Evolutionary conservation across 2,888 invertebrate species (phyloP), one percentile per base, ranked within the genome.

Genomic region (Limnephilus marmoratus): DNA sequence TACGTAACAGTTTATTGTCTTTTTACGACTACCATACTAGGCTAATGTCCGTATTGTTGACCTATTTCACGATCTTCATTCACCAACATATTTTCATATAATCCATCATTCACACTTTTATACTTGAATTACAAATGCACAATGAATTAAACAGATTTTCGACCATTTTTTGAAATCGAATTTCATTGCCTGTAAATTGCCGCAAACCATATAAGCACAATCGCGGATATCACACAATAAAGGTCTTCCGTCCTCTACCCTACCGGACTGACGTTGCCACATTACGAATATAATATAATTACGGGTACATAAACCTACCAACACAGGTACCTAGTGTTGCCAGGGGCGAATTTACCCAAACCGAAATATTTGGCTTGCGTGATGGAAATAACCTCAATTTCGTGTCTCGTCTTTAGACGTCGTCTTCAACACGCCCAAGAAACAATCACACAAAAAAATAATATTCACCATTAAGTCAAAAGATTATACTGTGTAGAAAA

Each of bases 341-440:
- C 82, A 82, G 90, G 7, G 90, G 90, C 83, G 83, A 90, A 90
- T 91, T 53, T 83, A 88, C 88, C 34, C 18, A 41, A 88, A 81
- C 85, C 24, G 91, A 92, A 90, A 92, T 92, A 92, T 93, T 92
- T 92, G 92, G 37, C 87, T 93, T 91, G 93, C 93, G 93, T 93
- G 93, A 93, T 90, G 85, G 41, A 92, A 91, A 92, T 92, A 92
- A 82, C 92, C 93, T 91, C 88, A 93, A 92, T 93, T 91, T 93
- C 90, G 90, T 81, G 90, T 92, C 91, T 86, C 91, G 88, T 88
- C 34, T 86, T 31, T n/a, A 18, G 68, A 87, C 68, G 29, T 37
- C 68, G 31, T 87, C 53, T 31, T 37, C 12, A 85, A 34, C 24
- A 15, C 34, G 24, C 18, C 2, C 37, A 87, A 87, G 45, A 31